Conservation (phyloP, 2,888 invertebrate species). For the Scaptomyza parva region DNA sequence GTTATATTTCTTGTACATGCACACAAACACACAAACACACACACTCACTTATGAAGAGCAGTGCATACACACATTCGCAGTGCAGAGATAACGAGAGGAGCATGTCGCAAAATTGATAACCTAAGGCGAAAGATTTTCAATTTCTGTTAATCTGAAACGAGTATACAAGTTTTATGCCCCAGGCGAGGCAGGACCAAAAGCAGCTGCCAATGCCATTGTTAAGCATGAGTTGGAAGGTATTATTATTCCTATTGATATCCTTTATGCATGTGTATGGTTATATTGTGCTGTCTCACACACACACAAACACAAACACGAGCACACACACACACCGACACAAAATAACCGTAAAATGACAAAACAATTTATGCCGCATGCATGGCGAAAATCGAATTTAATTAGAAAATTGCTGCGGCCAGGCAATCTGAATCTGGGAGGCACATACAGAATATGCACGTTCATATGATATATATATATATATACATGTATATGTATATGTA, state of each 20-base stretch:
- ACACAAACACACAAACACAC: constrained; percentile 18
- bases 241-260: constrained; percentile 15
- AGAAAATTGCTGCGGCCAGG: constrained; percentile 76
- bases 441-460: constrained; percentile 58
- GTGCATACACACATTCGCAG: not conserved
- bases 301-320: constrained; percentile 12
- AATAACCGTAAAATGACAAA: constrained; percentile 70
- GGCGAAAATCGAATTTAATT: constrained; percentile 80
- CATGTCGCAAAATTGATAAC: constrained; percentile 62
- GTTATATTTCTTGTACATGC: constrained; percentile 57
- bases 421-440: constrained; percentile 23
- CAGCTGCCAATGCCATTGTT: constrained; percentile 61
- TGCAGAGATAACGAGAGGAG: constrained; percentile 36
- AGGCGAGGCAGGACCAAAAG: constrained; percentile 50
- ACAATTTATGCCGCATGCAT: constrained; percentile 80
- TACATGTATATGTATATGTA: constrained; percentile 14
- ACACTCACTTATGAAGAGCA: not conserved
- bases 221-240: constrained; percentile 15
- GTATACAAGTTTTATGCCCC: constrained; percentile 69
- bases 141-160: constrained; percentile 81
- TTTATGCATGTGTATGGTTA: not conserved
- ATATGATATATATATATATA: constrained; percentile 13
- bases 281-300: constrained; percentile 7
- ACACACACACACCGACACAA: constrained; percentile 14
- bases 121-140: constrained; percentile 72